phyloP scores from a whole-genome alignment of 2,797 vertebrate genomes.

The Tinamus major region DNA sequence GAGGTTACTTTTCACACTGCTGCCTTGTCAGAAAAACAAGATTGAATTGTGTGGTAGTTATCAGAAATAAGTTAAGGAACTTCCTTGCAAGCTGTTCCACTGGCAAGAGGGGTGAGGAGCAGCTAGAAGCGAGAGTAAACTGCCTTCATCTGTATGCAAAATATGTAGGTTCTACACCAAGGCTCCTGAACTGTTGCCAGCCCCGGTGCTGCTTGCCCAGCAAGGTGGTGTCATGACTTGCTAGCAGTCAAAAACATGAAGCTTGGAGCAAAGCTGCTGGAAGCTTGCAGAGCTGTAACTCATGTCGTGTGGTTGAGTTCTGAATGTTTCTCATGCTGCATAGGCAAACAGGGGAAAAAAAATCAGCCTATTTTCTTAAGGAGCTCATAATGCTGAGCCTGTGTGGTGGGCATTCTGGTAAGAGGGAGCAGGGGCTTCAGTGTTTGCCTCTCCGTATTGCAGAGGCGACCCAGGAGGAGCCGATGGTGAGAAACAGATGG shows the following conservation, averaged over 20 bases:
- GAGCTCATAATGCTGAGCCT: background rate
- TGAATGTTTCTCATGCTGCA: rapidly evolving
- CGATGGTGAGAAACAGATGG: background rate
- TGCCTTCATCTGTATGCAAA: background rate
- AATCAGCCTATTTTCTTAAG: background rate
- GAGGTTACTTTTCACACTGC: background rate
- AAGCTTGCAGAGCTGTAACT: background rate
- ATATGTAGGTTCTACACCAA: background rate
- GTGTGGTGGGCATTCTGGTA: background rate
- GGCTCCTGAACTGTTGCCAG: background rate
- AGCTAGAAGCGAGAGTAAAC: background rate
- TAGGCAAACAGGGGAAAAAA: background rate
- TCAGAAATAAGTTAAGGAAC: rapidly evolving
- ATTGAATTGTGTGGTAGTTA: background rate
- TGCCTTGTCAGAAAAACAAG: background rate
- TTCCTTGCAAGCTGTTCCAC: background rate
- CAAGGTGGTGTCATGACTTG: rapidly evolving
- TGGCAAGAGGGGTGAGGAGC: background rate
- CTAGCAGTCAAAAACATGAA: background rate
- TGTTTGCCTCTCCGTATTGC: background rate
- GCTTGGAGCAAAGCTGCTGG: background rate
- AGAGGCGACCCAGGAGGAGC: background rate
- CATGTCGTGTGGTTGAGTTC: background rate
- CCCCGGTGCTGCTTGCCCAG: background rate
- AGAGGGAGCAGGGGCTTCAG: background rate